Evolutionary conservation across 2,797 vertebrate species (phyloP).

Genomic region (Falco columbarius): DNA sequence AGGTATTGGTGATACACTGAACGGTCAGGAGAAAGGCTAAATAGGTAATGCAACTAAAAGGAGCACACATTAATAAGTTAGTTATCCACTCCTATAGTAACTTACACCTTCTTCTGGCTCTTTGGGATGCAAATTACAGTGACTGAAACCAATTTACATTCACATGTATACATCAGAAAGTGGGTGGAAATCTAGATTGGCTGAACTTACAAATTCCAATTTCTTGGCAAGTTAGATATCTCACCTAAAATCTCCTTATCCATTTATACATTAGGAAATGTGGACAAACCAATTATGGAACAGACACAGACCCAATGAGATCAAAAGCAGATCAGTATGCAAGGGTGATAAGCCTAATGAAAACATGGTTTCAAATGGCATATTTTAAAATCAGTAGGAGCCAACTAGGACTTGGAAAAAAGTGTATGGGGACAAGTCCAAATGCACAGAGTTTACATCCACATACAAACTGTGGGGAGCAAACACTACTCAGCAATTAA

Average conservation of each 20-base stretch:
- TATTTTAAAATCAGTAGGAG: constrained; percentile 48
- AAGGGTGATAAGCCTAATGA: constrained; percentile 50
- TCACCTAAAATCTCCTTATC: constrained; percentile 57
- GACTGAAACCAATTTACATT: constrained; percentile 35
- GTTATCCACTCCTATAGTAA: constrained; percentile 35
- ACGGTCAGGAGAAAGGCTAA: background rate
- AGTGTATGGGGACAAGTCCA: background rate
- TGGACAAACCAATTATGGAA: constrained; percentile 51
- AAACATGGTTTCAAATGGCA: constrained; percentile 37
- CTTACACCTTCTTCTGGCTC: constrained; percentile 51
- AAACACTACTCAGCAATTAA: background rate
- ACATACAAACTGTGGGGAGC: background rate
- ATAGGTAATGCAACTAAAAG: constrained; percentile 4
- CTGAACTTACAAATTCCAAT: constrained; percentile 49
- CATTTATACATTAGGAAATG: constrained; percentile 67
- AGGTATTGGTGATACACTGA: background rate
- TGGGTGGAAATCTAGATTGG: constrained; percentile 45
- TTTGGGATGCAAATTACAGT: constrained; percentile 61
- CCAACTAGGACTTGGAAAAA: background rate
- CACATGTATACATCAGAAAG: constrained; percentile 20
- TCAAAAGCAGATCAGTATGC: constrained; percentile 21
- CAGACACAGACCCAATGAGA: constrained; percentile 5
- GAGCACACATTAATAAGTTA: constrained; percentile 13
- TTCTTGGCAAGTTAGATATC: constrained; percentile 61
- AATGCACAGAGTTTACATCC: background rate